Evolutionary conservation across 2,113 vertebrate species (phyloP).

Genomic region (Halichoerus grypus): DNA sequence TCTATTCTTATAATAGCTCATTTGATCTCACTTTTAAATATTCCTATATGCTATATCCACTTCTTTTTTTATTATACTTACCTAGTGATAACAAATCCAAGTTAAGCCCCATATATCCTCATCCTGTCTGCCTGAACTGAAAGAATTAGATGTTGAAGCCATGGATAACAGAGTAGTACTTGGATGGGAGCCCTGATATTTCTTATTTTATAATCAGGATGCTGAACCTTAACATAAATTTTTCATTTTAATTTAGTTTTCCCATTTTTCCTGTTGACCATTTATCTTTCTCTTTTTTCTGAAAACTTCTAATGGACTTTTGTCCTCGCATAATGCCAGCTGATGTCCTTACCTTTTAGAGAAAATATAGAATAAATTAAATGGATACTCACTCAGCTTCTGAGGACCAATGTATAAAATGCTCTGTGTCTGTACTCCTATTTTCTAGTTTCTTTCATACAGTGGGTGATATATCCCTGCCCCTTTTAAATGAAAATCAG

Average conservation of each 20-base stretch:
- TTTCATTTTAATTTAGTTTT: not conserved
- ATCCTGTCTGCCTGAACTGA: not conserved
- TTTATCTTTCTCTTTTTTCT: not conserved
- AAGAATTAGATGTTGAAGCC: not conserved
- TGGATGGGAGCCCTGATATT: not conserved
- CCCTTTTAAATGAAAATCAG: slow-evolving; percentile 10
- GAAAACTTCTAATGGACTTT: not conserved
- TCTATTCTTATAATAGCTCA: not conserved
- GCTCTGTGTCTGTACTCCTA: not conserved
- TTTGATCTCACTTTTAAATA: slow-evolving; percentile 2
- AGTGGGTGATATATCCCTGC: not conserved
- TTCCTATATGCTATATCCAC: not conserved
- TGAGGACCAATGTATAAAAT: not conserved
- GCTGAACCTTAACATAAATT: not conserved
- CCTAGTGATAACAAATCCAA: not conserved
- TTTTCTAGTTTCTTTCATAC: not conserved
- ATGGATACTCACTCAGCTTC: not conserved
- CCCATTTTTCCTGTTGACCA: not conserved
- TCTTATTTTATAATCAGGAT: not conserved
- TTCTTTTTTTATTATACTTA: not conserved
- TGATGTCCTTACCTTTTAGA: not conserved
- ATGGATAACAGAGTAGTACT: not conserved
- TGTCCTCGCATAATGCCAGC: not conserved
- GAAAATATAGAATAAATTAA: not conserved
- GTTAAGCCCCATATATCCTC: not conserved